Conservation (phyloP, 1,140 invertebrate species). For the Reticulitermes speratus region DNA sequence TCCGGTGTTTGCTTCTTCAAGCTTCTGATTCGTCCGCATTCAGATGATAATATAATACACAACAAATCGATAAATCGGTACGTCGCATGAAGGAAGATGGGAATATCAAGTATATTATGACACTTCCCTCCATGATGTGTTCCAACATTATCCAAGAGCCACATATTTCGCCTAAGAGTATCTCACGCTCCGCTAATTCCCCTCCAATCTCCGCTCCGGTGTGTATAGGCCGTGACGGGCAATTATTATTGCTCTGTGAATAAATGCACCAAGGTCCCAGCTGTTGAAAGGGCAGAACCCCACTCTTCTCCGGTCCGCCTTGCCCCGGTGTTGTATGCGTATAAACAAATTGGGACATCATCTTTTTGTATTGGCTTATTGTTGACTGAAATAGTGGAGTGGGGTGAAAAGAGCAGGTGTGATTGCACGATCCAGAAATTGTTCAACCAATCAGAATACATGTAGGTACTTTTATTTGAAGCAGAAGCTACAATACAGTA, state of each 20-base stretch:
- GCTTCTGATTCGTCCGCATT: no score
- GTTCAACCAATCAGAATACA: conserved; percentile 11
- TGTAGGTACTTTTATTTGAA: conserved; percentile 7
- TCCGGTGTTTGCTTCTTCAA: no score
- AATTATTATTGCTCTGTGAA: not conserved
- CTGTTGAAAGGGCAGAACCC: not conserved
- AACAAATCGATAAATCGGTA: no score
- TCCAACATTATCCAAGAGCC: not conserved
- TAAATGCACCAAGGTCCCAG: conserved; percentile 5
- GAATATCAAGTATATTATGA: no score
- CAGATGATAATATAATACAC: no score
- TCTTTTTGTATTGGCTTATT: conserved; percentile 9
- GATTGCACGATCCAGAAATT: conserved; percentile 15
- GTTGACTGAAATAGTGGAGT: not conserved
- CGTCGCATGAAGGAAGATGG: no score
- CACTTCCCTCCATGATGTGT: not conserved
- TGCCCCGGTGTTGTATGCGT: not conserved
- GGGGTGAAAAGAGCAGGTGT: not conserved
- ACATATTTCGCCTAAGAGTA: not conserved
- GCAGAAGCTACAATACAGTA: not conserved
- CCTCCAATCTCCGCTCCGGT: not conserved
- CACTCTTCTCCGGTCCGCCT: not conserved
- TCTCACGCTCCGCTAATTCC: not conserved
- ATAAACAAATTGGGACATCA: conserved; percentile 16
- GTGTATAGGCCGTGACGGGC: no score